These are phyloP conservation scores for Scelioninae gen. 1 DNA, from an alignment of 2,888 invertebrate genomes.

Conservation along the genomic window DNA sequence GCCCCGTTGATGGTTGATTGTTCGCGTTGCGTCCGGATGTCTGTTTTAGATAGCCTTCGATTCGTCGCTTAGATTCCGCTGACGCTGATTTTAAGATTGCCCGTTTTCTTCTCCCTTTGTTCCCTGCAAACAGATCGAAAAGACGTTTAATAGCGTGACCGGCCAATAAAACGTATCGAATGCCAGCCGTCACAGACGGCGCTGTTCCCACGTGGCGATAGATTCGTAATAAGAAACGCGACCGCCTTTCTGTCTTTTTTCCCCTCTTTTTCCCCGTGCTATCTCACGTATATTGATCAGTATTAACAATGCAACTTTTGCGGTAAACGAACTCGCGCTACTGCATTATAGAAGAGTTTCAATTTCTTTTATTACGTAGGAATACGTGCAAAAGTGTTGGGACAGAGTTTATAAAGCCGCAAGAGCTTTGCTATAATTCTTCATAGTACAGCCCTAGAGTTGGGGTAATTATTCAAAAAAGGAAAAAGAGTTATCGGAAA, in stretches of 20 bases:
- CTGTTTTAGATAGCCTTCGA: constrained; percentile 18
- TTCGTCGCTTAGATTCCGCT: constrained; percentile 86
- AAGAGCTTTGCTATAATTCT: constrained; percentile 25
- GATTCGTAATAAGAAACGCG: constrained; percentile 31
- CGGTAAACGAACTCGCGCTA: constrained; percentile 20
- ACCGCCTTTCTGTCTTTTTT: not conserved
- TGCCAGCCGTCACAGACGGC: constrained; percentile 28
- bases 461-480: not conserved
- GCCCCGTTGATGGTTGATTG: constrained; percentile 17
- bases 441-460: not conserved
- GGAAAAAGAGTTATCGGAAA: not conserved
- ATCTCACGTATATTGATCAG: constrained; percentile 18
- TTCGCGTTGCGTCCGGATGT: constrained; percentile 43
- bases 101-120: constrained; percentile 95
- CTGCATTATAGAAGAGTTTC: constrained; percentile 39
- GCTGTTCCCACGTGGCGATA: constrained; percentile 37
- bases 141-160: constrained; percentile 54
- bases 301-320: constrained; percentile 39
- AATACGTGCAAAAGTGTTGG: constrained; percentile 2
- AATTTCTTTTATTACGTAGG: constrained; percentile 26
- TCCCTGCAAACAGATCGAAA: constrained; percentile 86
- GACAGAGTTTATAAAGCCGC: constrained; percentile 17
- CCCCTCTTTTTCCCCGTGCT: not conserved
- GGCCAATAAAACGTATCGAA: constrained; percentile 25
- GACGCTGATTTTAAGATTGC: constrained; percentile 93